A percentile compares a stretch with the other conserved stretches of the same genome.
phyloP scores from a whole-genome alignment of 1,140 invertebrate species.

The Polypedilum pembai region DNA sequence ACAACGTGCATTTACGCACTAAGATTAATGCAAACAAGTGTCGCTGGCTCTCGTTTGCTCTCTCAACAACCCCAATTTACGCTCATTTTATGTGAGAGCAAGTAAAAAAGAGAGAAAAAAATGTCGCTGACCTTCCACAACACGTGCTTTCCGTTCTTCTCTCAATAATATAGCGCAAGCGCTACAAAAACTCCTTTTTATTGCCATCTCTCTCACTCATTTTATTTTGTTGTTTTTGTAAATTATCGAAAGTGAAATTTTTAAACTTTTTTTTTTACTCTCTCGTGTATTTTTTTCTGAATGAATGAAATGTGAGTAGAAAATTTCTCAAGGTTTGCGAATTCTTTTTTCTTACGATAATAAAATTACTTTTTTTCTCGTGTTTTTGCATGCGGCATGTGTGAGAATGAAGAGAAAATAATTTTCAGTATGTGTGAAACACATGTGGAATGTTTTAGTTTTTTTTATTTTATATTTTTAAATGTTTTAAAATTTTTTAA shows the following conservation, averaged over 20 bases:
- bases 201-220: neutral
- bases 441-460: no score
- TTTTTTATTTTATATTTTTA: no score
- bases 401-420: no score
- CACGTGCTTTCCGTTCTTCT: neutral
- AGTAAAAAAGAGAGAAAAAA: neutral
- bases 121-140: constrained; percentile 9
- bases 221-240: neutral
- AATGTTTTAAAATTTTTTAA: no score
- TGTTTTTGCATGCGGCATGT: neutral
- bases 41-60: neutral
- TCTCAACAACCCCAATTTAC: neutral
- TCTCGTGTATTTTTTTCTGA: neutral
- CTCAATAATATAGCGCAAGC: neutral
- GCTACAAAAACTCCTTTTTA: neutral
- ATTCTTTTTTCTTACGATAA: neutral
- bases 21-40: constrained; percentile 28
- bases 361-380: neutral
- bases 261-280: neutral
- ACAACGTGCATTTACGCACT: constrained; percentile 19
- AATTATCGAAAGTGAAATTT: constrained; percentile 18
- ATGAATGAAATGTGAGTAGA: constrained; percentile 1
- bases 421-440: neutral
- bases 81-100: no score
- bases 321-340: neutral